Conservation (phyloP, 2,888 invertebrate species). For the Oscheius sp. region DNA sequence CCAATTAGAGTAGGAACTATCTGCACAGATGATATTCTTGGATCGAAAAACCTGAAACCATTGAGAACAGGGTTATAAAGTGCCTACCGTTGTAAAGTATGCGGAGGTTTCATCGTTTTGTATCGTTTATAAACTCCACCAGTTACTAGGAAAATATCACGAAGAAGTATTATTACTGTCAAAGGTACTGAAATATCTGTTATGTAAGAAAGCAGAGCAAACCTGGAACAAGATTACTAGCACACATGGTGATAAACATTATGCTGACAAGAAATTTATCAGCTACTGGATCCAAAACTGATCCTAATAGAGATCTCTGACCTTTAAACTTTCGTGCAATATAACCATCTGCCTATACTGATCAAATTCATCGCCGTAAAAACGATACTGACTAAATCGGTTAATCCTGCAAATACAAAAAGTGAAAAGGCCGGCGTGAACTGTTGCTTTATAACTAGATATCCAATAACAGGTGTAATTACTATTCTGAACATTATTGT, state of each 20-base stretch:
- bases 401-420: slow-evolving; percentile 87
- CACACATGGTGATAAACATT: slow-evolving; percentile 87
- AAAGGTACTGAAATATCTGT: slow-evolving; percentile 73
- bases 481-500: slow-evolving; percentile 79
- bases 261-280: slow-evolving; percentile 93
- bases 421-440: slow-evolving; percentile 85
- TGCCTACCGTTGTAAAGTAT: slow-evolving; percentile 40
- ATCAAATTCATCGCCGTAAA: slow-evolving; percentile 6
- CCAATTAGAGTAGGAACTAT: slow-evolving; percentile 91
- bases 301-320: slow-evolving; percentile 92
- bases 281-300: slow-evolving; percentile 95
- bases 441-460: slow-evolving; percentile 86
- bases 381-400: slow-evolving; percentile 83
- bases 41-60: slow-evolving; percentile 64
- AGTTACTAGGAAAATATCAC: slow-evolving; percentile 85
- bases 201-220: slow-evolving; percentile 41
- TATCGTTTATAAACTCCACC: slow-evolving; percentile 86
- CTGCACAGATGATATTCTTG: slow-evolving; percentile 68
- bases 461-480: slow-evolving; percentile 88
- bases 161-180: slow-evolving; percentile 84
- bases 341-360: slow-evolving; percentile 83
- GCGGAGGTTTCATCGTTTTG: slow-evolving; percentile 52
- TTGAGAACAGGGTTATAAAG: background rate
- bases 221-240: slow-evolving; percentile 86
- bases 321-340: slow-evolving; percentile 91